phyloP scores from a whole-genome alignment of 37 sponge, comb jelly and placozoan genomes.

The Axinella damicornis region DNA sequence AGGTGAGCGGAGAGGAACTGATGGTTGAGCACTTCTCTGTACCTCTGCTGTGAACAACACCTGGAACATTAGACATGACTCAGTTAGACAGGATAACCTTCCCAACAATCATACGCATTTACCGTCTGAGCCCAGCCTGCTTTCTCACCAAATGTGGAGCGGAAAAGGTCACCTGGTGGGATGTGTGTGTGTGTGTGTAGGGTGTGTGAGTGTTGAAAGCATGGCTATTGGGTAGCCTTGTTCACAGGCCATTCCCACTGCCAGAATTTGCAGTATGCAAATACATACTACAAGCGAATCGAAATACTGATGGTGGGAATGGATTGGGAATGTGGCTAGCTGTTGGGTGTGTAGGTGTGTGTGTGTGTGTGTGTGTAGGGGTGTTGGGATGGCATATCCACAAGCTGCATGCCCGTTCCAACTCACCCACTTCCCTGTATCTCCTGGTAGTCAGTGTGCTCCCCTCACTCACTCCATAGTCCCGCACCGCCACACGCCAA shows the following conservation, averaged over 20 bases:
- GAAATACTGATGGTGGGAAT: no score
- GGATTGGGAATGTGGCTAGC: no score
- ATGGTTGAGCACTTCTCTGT: neutral
- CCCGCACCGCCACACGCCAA: constrained; percentile 69
- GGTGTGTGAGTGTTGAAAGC: no score
- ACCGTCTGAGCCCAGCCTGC: constrained; percentile 95
- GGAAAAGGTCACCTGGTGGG: constrained; percentile 76
- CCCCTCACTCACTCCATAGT: constrained; percentile 61
- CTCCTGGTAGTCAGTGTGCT: no score
- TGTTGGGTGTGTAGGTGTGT: no score
- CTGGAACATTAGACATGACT: neutral
- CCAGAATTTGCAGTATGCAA: no score
- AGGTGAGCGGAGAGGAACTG: neutral
- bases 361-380: neutral
- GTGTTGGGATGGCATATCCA: neutral
- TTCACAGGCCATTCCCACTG: no score
- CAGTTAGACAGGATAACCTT: neutral
- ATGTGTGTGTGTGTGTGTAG: no score
- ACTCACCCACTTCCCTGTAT: no score
- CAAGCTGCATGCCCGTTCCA: neutral
- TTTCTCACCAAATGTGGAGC: constrained; percentile 65
- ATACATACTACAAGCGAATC: no score
- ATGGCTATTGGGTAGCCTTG: no score
- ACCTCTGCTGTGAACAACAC: constrained; percentile 41
- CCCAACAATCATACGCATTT: neutral